Evolutionary conservation across 1,140 invertebrate species (phyloP).

Genomic region (Drosophila athabasca): DNA sequence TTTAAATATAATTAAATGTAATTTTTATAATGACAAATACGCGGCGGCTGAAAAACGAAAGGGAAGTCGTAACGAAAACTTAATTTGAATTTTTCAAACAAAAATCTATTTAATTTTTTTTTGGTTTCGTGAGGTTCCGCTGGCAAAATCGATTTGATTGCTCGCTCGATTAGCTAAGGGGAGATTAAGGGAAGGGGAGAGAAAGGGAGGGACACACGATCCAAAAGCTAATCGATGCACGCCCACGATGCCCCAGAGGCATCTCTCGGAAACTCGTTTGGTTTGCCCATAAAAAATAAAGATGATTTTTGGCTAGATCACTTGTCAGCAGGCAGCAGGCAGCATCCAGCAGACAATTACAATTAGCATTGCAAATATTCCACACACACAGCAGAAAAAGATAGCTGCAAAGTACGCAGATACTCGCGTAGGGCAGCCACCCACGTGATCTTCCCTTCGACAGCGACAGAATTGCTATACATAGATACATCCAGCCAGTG

Average conservation of each 20-base stretch:
- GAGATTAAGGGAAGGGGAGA: background rate
- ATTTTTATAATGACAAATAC: constrained; percentile 79
- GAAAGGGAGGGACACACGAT: constrained; percentile 11
- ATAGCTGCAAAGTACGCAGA: constrained; percentile 48
- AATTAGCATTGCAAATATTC: constrained; percentile 75
- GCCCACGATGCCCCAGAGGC: constrained; percentile 58
- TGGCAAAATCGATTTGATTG: constrained; percentile 37
- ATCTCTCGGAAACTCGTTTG: constrained; percentile 58
- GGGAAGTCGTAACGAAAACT: constrained; percentile 4
- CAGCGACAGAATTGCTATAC: constrained; percentile 32
- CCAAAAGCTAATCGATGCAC: constrained; percentile 70
- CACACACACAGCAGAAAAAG: constrained; percentile 16
- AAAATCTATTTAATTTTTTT: too few species aligned
- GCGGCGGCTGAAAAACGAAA: constrained; percentile 17
- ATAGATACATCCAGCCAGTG: constrained; percentile 28
- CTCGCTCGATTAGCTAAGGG: constrained; percentile 50
- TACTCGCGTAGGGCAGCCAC: constrained; percentile 29
- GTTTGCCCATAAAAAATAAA: constrained; percentile 74
- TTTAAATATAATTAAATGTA: constrained; percentile 78
- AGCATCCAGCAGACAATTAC: constrained; percentile 24
- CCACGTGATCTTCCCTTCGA: constrained; percentile 53
- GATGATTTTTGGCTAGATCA: constrained; percentile 73
- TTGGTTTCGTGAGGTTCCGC: background rate
- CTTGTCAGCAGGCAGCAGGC: constrained; percentile 55
- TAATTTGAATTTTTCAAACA: constrained; percentile 35